These are phyloP conservation scores for Cacatua alba DNA, from an alignment of 2,113 vertebrate genomes.

Conservation along the genomic window DNA sequence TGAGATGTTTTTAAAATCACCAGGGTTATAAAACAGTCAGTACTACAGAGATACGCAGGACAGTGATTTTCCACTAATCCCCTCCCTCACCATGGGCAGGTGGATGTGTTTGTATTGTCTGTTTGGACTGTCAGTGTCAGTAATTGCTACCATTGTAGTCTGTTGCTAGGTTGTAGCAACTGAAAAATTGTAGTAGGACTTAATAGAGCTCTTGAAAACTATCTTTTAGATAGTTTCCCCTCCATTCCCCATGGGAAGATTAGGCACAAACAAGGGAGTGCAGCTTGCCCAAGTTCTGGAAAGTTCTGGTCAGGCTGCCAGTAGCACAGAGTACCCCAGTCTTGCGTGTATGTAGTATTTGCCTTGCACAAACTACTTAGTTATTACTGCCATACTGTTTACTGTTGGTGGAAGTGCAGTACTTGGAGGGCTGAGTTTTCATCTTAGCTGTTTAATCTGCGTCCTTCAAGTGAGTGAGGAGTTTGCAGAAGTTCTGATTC, in stretches of 20 bases:
- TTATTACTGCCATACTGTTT: neutral
- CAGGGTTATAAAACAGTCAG: neutral
- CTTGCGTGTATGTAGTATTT: neutral
- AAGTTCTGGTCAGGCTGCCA: neutral
- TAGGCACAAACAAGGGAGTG: neutral
- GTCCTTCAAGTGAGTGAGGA: neutral
- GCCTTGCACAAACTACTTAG: too few species aligned
- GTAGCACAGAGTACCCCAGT: neutral
- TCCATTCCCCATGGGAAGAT: neutral
- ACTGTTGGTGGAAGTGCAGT: neutral
- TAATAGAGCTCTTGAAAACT: neutral
- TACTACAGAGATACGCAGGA: neutral
- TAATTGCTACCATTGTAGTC: accelerated
- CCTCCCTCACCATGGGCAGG: neutral
- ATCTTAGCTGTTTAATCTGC: neutral
- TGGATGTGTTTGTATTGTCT: neutral
- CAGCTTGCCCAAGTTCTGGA: neutral
- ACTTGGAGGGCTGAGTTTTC: neutral
- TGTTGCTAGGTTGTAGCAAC: neutral
- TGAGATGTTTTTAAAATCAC: neutral
- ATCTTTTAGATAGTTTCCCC: neutral
- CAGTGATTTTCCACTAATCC: neutral
- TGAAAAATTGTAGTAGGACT: neutral
- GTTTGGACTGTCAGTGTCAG: accelerated
- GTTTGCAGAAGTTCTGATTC: neutral